Conservation (phyloP, 2,888 invertebrate genomes). For the Macrophya alboannulata region DNA sequence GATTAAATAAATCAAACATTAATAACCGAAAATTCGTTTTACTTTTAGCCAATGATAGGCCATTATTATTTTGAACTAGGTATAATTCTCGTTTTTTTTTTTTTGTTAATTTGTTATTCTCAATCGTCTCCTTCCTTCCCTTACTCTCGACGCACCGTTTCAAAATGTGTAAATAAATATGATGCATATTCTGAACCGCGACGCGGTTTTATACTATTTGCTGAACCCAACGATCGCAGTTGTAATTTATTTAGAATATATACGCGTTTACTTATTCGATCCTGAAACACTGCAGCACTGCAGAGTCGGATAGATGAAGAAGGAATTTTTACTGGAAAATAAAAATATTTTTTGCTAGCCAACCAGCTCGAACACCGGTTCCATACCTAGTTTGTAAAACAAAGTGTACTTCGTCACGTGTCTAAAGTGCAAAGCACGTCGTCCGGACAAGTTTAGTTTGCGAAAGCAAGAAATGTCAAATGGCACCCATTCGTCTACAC, state of each 20-base stretch:
- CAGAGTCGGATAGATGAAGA: background rate
- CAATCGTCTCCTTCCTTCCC: background rate
- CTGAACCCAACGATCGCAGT: background rate
- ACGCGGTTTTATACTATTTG: too few species aligned
- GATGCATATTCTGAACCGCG: too few species aligned
- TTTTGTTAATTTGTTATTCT: background rate
- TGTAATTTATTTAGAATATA: background rate
- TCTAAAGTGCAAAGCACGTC: background rate
- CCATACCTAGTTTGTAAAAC: slow-evolving; percentile 20
- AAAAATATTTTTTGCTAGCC: background rate
- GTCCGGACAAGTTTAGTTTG: background rate
- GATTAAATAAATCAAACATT: too few species aligned
- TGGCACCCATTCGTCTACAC: background rate
- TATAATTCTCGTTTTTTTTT: background rate
- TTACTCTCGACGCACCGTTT: too few species aligned
- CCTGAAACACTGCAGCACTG: background rate
- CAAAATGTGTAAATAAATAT: background rate
- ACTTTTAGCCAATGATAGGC: too few species aligned
- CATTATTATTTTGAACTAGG: background rate
- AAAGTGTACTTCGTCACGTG: slow-evolving; percentile 32
- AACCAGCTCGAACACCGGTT: background rate
- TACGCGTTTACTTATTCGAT: background rate
- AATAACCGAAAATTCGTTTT: too few species aligned
- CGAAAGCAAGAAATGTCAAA: background rate
- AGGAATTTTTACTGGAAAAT: background rate